Base-by-base conservation (phyloP, 2,797 vertebrate genomes). In the Halcyon badia region DNA sequence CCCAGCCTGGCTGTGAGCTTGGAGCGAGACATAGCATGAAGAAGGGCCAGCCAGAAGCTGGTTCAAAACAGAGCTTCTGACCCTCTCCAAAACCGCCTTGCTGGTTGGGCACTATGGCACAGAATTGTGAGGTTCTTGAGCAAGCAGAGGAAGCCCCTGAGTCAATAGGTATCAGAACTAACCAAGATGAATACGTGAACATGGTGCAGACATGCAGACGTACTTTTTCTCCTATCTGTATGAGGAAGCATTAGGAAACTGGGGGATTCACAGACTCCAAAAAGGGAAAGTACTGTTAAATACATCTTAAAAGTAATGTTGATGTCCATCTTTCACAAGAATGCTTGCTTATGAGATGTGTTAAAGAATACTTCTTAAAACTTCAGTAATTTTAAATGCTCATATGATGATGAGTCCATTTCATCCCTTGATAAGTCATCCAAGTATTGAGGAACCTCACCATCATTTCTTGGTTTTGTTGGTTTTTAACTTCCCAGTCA, bases 1-100 rank as follows among this genome's bases (percentile, higher is more conserved):
- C 8, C 26, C 26, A 18, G 58, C 13, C 54, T 6, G 44, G 18
- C 6, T 33, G n/a, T 35, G 54, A 62, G 11, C 24, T 58, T 30
- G 14, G 52, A 42, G 37, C 0, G 0, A n/a, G 46, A 10, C 6
- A 1, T 2, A 17, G 41, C 20, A 4, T 5, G 5, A 65, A 44
- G 33, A 28, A 10, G n/a, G 2, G 1, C 11, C 15, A 13, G 42
- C 24, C 48, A 44, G n/a, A 31, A 77, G 54, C 25, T 61, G 18
- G 31, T 33, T 92, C 54, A 28, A 30, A 92, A 61, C 49, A 35
- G n/a, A 66, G 24, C 13, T 66, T 28, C 35, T 60, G 11, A 39
- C 20, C 12, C 5, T 7, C 21, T 62, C 41, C 20, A 8, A 61
- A 83, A 3, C 0, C 30, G 24, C 30, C 19, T 54, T 49, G 3